phyloP scores from a whole-genome alignment of 2,888 invertebrate species.

The Lysandra coridon region DNA sequence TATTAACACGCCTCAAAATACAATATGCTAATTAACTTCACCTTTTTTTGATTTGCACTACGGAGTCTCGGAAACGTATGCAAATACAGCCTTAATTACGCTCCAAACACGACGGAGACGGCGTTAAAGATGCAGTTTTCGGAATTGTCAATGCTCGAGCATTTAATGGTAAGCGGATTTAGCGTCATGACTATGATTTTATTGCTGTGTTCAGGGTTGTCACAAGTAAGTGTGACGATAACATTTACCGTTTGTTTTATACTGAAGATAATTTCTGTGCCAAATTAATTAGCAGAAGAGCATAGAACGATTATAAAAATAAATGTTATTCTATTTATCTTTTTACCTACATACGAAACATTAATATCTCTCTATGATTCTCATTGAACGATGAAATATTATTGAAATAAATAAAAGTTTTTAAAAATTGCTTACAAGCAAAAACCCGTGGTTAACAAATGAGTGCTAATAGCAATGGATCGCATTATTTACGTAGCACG shows the following conservation, averaged over 20 bases:
- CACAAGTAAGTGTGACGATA: slow-evolving; percentile 15
- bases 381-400: background rate
- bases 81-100: slow-evolving; percentile 77
- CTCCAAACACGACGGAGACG: slow-evolving; percentile 71
- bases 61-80: slow-evolving; percentile 76
- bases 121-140: slow-evolving; percentile 75
- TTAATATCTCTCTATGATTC: background rate
- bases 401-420: background rate
- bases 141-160: slow-evolving; percentile 62
- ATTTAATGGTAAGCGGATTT: slow-evolving; percentile 70
- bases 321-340: background rate
- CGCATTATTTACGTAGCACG: background rate
- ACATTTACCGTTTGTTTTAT: background rate
- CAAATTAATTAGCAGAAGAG: background rate
- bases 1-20: slow-evolving; percentile 75
- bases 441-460: background rate
- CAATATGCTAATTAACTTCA: slow-evolving; percentile 79
- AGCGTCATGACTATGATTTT: slow-evolving; percentile 63
- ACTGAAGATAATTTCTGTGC: background rate
- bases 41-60: slow-evolving; percentile 71
- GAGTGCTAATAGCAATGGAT: slow-evolving; percentile 2
- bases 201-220: slow-evolving; percentile 48
- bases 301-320: background rate
- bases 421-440: slow-evolving; percentile 6
- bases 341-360: no score